Evolutionary conservation across 2,797 vertebrate genomes (phyloP), one percentile per base, ranked within the genome.

Genomic region (Falco concolor): DNA sequence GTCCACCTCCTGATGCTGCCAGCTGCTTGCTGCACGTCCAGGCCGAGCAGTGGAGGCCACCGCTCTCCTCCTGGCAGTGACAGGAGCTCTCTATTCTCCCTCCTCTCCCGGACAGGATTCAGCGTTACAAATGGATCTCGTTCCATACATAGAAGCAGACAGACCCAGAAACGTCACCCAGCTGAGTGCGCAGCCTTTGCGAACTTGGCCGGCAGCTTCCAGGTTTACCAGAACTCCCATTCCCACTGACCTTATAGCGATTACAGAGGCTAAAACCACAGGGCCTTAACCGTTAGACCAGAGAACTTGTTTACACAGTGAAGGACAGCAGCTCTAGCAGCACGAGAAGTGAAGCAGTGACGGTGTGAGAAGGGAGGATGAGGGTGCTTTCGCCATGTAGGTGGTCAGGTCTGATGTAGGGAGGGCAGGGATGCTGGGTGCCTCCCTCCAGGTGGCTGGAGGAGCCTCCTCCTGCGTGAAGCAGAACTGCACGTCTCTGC

Each of bases 1-100:
- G 24, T 32, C 67, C 18, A 2, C 12, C 73, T 25, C 47, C 44
- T 1, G 0, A 10, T 16, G 44, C 70, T 38, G 20, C 44, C 6
- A 5, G 63, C 69, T 44, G 34, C 36, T 34, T 23, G 30, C 20
- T 10, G 34, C 50, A 4, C 1, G 22, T 38, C 0, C 2, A 61
- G 23, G 54, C 30, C 1, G 0, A 42, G 49, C 0, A 1, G 18
- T 4, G 19, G 19, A 73, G 27, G 32, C 17, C 54, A 73, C 49
- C 0, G 3, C 8, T 70, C 53, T 72, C 44, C 65, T 74, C 25
- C 72, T 42, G 2, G 0, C 27, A 56, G 8, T 4, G 13, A 27
- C 44, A 73, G 34, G n/a, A 74, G 18, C 59, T 45, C 42, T 49
- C 50, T 36, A 8, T 17, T 44, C 59, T 77, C 54, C 44, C 23